Base-by-base conservation (phyloP, 1,140 invertebrate species). In the Temnothorax nylanderi region DNA sequence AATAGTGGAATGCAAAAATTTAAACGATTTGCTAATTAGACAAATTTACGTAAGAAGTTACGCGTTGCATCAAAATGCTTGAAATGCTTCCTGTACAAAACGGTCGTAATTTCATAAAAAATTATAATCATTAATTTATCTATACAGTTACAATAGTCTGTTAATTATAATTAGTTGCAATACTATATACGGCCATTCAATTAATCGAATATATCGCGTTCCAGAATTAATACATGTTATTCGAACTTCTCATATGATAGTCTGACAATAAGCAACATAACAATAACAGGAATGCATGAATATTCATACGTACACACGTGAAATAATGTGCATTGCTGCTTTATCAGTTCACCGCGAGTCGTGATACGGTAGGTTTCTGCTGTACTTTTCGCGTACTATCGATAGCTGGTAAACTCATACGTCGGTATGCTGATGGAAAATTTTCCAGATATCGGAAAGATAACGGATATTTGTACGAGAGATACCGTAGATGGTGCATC, bases 401-500 rank as follows among this genome's bases (percentile, higher is more conserved):
- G 82, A 44, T 76, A n/a, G 82, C 21, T 56, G 82, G 74, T 85
- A 85, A 77, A 76, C 41, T 51, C n/a, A 18, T 34, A 2, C 56
- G n/a, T 47, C 82, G 82, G 60, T 78, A 78, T 26, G 18, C 32
- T 13, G 8, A 47, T 47, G 60, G 21, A 5, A 11, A 62, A 85
- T 77, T 85, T 85, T 62, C n/a, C 54, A 21, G 13, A 21, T 6
- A 21, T 60, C 21, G 16, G 18, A 75, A 54, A 26, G n/a, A 74
- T 85, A 75, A 85, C 78, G 51, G 16, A 49, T 41, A 51, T 77
- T 78, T 85, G 44, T 54, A 21, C 16, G 74, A 51, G 18, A 34
- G 13, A 37, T 51, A 76, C 16, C 72, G 56, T 64, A 85, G 74
- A 85, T 85, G 82, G 82, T 78, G 62, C 82, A 67, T 44, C 47